Evolutionary conservation across 35 echinoderm and acorn worm genomes (phyloP).

Genomic region (Patiria miniata): DNA sequence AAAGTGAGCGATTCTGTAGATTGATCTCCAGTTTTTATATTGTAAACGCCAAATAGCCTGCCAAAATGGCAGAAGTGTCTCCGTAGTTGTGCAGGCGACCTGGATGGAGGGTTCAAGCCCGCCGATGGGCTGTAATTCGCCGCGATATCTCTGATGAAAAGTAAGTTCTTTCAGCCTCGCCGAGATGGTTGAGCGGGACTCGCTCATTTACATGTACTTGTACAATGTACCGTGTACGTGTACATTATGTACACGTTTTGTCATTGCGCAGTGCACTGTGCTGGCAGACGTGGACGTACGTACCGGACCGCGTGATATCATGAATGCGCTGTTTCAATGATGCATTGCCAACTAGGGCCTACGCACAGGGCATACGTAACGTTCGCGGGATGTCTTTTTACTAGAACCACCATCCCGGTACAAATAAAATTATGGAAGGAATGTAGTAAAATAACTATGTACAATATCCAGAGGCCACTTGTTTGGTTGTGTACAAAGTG

Average conservation of each 20-base stretch:
- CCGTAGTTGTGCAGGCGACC: constrained; percentile 56
- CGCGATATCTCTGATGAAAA: constrained; percentile 75
- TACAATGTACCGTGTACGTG: not conserved
- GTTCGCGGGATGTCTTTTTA: no score
- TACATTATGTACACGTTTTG: not conserved
- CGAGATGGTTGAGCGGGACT: not conserved
- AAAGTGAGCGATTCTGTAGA: not conserved
- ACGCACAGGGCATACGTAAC: no score
- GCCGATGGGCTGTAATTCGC: constrained; percentile 89
- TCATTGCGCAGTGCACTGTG: constrained; percentile 31
- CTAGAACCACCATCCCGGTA: no score
- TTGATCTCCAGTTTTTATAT: not conserved
- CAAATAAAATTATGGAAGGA: no score
- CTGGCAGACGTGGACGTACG: not conserved
- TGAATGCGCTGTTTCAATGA: no score
- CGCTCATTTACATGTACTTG: not conserved
- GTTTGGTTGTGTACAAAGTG: no score
- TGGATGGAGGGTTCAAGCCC: constrained; percentile 99
- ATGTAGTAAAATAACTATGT: no score
- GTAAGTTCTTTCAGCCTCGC: constrained; percentile 46
- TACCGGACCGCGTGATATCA: not conserved
- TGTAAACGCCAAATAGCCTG: not conserved
- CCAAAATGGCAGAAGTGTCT: constrained; percentile 61
- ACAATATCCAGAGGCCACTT: no score
- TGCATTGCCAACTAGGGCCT: not conserved